These are phyloP conservation scores for Salticus scenicus DNA, from an alignment of 2,888 invertebrate genomes.

Conservation along the genomic window DNA sequence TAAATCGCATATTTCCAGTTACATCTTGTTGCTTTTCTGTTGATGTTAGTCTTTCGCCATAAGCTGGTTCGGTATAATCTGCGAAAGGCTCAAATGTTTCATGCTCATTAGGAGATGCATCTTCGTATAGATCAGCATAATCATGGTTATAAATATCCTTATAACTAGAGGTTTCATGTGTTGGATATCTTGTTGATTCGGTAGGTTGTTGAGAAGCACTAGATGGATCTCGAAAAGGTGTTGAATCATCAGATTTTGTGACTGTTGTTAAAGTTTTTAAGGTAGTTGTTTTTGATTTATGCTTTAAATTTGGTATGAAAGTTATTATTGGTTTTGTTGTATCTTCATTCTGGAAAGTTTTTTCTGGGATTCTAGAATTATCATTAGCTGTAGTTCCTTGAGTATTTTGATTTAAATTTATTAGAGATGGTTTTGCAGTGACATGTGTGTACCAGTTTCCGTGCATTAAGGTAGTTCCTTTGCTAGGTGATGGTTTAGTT, in stretches of 20 bases:
- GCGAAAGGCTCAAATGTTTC: slow-evolving; percentile 46
- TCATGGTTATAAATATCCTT: slow-evolving; percentile 49
- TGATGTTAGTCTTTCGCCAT: slow-evolving; percentile 23
- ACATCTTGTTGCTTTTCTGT: neutral
- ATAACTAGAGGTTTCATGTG: neutral
- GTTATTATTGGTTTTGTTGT: neutral
- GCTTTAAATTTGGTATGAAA: neutral
- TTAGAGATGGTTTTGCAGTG: neutral
- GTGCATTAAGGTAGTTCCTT: neutral
- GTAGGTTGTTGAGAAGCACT: neutral
- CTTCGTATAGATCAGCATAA: slow-evolving; percentile 39
- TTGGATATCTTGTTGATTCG: slow-evolving; percentile 5
- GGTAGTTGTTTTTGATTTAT: neutral
- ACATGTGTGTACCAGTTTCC: neutral
- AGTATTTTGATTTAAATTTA: neutral
- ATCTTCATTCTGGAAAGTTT: neutral
- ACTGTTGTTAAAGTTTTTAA: neutral
- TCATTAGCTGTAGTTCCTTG: too few species aligned
- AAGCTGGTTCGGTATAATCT: slow-evolving; percentile 34
- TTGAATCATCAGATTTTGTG: neutral
- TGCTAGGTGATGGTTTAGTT: neutral
- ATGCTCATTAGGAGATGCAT: neutral
- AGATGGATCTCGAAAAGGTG: too few species aligned
- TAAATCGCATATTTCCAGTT: neutral
- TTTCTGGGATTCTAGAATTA: too few species aligned